Evolutionary conservation across 1,140 invertebrate genomes (phyloP), one percentile per base, ranked within the genome.

Genomic region (Cydia pomonella): DNA sequence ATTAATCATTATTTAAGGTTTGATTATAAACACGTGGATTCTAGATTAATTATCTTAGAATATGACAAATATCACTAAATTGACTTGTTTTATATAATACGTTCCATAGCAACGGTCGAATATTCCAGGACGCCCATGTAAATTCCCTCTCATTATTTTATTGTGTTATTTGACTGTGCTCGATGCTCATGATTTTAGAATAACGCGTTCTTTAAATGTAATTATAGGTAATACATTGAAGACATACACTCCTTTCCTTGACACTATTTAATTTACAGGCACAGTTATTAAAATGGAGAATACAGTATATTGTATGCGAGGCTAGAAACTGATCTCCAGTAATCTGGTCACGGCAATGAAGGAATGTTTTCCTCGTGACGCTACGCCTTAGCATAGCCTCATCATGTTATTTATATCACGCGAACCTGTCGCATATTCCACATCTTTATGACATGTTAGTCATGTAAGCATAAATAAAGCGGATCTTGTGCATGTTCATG

Each of bases 391-490:
- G 64, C 63, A 66, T 29, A 69, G 12, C n/a, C 27, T 25, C 64
- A 69, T 41, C 27, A 69, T 41, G 41, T 69, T 69, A 69, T 69
- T 69, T 41, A 69, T 33, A 69, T 69, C 29, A 69, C 29, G 64
- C 29, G 1, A 69, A 69, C 64, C 29, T 69, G 29, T 69, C 64
- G n/a, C 29, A 69, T 76, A 74, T 79, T 79, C 75, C 72, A 50
- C 27, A 83, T 81, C 75, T 79, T 81, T 81, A 79, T 77, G 23
- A 66, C 74, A 25, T 33, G 66, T 77, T 75, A 76, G 64, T 78
- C 74, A 76, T 79, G 29, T 47, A 18, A 41, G 16, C 75, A 75
- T 83, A 77, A 80, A 78, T 75, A 73, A 44, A 76, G 80, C 78
- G 82, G 77, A 80, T 75, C 78, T 74, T 76, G 50, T 69, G 53